Percentiles rank a stretch among this genome's conserved stretches.
These are phyloP conservation scores for Lontra canadensis DNA, from an alignment of 2,113 vertebrate species.

Conservation along the genomic window DNA sequence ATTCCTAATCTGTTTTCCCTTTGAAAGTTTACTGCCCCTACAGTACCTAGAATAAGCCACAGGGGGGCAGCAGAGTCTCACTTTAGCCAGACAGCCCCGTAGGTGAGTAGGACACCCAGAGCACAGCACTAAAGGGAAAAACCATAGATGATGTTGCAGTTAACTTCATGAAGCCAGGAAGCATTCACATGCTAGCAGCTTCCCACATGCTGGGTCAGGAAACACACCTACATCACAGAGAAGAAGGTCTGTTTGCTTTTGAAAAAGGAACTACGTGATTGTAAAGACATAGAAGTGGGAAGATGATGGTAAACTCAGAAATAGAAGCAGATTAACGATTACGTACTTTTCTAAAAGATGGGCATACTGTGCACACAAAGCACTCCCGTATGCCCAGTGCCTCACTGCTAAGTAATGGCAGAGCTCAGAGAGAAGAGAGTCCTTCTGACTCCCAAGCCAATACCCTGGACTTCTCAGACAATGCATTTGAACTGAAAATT, in stretches of 20 bases:
- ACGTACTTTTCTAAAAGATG: background rate
- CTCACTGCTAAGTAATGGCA: background rate
- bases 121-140: background rate
- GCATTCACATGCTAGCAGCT: background rate
- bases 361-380: background rate
- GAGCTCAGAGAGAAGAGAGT: background rate
- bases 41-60: background rate
- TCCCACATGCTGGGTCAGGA: background rate
- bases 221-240: background rate
- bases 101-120: fast-evolving
- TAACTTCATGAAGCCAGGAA: slow-evolving; percentile 55
- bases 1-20: background rate
- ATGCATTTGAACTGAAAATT: background rate
- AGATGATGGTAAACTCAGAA: background rate
- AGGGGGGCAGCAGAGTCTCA: slow-evolving; percentile 45
- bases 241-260: background rate
- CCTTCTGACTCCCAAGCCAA: background rate
- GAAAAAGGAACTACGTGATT: background rate
- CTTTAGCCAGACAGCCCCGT: fast-evolving
- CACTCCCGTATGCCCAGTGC: fast-evolving
- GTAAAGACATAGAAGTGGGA: background rate
- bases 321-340: background rate
- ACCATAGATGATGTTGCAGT: background rate
- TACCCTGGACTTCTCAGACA: background rate
- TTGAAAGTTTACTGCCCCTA: background rate